A percentile compares a stretch with the other conserved stretches of the same genome.
These are phyloP conservation scores for Liodrosophila aerea DNA, from an alignment of 2,888 invertebrate species.

Conservation along the genomic window DNA sequence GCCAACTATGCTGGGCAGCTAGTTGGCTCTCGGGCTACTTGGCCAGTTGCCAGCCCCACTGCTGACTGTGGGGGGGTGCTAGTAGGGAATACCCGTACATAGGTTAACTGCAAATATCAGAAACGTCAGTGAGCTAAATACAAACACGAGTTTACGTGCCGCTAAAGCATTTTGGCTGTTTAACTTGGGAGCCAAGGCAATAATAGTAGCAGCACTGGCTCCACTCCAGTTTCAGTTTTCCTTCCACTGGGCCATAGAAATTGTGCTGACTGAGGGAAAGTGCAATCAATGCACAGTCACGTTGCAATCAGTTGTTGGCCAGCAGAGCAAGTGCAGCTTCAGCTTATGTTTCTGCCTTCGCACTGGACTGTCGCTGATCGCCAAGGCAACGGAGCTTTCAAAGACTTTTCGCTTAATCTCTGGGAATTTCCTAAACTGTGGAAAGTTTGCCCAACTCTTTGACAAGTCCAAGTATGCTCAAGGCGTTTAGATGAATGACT, in stretches of 20 bases:
- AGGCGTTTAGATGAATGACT: no score
- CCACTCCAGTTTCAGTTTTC: no score
- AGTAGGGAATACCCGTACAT: no score
- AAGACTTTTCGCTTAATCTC: no score
- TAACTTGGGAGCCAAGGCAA: constrained; percentile 22
- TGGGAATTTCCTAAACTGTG: no score
- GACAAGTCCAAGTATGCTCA: no score
- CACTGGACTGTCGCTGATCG: no score
- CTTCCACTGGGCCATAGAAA: neutral
- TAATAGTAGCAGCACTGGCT: constrained; percentile 11
- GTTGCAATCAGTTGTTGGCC: constrained; percentile 28
- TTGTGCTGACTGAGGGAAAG: neutral
- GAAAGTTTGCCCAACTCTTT: no score
- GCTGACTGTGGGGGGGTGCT: no score
- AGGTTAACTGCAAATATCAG: neutral
- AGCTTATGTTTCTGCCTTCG: no score
- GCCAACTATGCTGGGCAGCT: constrained; percentile 3
- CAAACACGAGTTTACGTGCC: constrained; percentile 38
- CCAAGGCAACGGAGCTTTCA: no score
- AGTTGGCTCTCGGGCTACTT: no score
- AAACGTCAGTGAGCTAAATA: constrained; percentile 29
- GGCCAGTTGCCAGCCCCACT: constrained; percentile 7
- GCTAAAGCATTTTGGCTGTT: constrained; percentile 25
- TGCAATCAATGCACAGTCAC: constrained; percentile 44
- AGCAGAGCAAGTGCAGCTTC: neutral